Conservation (phyloP, 1,140 invertebrate species). For the Radopholus similis region DNA sequence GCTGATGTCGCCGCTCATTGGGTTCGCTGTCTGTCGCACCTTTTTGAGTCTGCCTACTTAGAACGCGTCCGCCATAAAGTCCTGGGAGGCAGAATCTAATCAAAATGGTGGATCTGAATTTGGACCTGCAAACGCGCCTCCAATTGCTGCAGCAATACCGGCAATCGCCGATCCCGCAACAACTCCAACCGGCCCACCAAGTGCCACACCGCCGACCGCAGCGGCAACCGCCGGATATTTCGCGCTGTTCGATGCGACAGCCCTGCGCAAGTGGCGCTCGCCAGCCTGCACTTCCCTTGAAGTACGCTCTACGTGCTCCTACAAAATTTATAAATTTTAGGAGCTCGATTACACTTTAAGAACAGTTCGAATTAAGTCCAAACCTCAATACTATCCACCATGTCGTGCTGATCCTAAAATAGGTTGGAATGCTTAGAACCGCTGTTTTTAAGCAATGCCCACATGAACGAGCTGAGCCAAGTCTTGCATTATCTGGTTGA, state of each 20-base stretch:
- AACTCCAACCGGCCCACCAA: constrained; percentile 46
- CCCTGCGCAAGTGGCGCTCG: constrained; percentile 42
- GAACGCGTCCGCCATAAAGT: constrained; percentile 34
- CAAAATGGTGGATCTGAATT: background rate
- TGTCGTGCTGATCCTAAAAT: constrained; percentile 40
- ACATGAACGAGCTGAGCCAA: constrained; percentile 42
- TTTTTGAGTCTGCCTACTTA: constrained; percentile 24
- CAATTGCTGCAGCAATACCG: constrained; percentile 40
- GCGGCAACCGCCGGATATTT: constrained; percentile 42
- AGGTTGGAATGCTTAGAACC: too few relatives aligned
- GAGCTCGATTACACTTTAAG: too few relatives aligned
- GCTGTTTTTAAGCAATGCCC: background rate
- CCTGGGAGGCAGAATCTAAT: constrained; percentile 23
- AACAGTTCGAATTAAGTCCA: too few relatives aligned
- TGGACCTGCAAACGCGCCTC: constrained; percentile 41
- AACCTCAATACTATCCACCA: constrained; percentile 49
- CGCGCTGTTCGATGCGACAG: constrained; percentile 45
- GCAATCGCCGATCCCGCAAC: constrained; percentile 45
- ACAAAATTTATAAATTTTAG: too few relatives aligned
- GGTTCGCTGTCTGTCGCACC: background rate
- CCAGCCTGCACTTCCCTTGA: constrained; percentile 36
- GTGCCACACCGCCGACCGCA: constrained; percentile 39
- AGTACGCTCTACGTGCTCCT: constrained; percentile 42
- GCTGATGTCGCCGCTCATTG: too few relatives aligned
- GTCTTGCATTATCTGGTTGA: constrained; percentile 49